Conservation (phyloP, 2,797 vertebrate species). For the Merluccius polli region DNA sequence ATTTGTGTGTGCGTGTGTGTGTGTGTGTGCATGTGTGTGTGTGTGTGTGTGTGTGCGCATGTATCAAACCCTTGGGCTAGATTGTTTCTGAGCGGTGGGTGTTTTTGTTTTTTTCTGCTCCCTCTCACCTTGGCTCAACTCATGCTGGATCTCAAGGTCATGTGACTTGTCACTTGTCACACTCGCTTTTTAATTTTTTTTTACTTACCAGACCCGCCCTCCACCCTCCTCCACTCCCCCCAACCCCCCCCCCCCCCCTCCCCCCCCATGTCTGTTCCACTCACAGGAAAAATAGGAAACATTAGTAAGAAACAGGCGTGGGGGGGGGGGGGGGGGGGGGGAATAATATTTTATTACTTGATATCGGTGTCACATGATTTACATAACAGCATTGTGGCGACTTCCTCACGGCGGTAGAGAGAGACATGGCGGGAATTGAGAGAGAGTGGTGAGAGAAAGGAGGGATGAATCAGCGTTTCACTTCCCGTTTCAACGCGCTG, state of each 20-base stretch:
- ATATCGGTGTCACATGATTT: constrained; percentile 10
- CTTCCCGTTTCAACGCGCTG: constrained; percentile 47
- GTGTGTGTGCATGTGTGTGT: constrained; percentile 16
- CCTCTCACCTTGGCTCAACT: neutral
- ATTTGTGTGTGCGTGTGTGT: constrained; percentile 19
- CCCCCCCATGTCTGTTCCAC: constrained; percentile 9
- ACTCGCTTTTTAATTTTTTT: neutral
- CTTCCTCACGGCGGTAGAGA: neutral
- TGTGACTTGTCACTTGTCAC: neutral
- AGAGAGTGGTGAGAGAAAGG: constrained; percentile 23
- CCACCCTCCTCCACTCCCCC: neutral
- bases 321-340: constrained; percentile 21
- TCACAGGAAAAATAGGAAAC: neutral
- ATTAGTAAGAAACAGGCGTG: neutral
- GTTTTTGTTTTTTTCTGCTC: neutral
- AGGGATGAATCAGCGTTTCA: constrained; percentile 47
- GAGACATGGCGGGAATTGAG: neutral
- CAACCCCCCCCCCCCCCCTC: neutral
- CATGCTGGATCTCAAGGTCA: neutral
- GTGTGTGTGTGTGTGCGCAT: constrained; percentile 23
- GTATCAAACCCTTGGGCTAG: constrained; percentile 15
- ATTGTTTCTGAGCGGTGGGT: neutral
- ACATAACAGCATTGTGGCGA: neutral
- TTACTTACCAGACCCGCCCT: neutral
- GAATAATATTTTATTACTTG: constrained; percentile 11